Percentiles rank a stretch among this genome's conserved stretches.
Conservation (phyloP, 2,113 vertebrate genomes). For the Malaclemys terrapin region DNA sequence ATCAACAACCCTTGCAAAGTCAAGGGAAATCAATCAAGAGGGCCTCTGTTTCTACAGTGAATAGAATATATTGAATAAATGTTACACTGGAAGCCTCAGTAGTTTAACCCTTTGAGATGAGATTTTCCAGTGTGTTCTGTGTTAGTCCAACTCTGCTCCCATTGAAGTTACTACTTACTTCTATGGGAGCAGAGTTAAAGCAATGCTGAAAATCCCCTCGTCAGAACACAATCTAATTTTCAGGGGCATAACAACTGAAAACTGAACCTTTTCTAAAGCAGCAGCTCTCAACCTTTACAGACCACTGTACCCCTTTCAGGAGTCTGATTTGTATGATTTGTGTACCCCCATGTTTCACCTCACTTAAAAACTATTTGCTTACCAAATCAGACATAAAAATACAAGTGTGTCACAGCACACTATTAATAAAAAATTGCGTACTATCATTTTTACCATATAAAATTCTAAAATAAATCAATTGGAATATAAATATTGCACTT, state of each 20-base stretch:
- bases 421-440: no score
- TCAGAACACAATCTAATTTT: neutral
- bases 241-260: neutral
- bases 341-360: no score
- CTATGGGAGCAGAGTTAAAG: neutral
- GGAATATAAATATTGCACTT: no score
- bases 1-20: constrained; percentile 31
- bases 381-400: no score
- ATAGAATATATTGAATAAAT: constrained; percentile 24
- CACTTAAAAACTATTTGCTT: no score
- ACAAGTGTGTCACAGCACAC: no score
- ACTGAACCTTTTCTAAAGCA: neutral
- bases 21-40: constrained; percentile 48
- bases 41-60: constrained; percentile 11
- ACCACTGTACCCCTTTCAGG: no score
- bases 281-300: no score
- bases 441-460: no score
- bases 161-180: neutral
- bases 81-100: neutral
- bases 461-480: no score
- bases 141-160: neutral
- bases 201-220: neutral
- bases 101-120: neutral
- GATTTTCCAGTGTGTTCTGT: neutral
- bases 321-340: no score